phyloP scores from a whole-genome alignment of 2,888 invertebrate species.

The Ennomos quercinarius region DNA sequence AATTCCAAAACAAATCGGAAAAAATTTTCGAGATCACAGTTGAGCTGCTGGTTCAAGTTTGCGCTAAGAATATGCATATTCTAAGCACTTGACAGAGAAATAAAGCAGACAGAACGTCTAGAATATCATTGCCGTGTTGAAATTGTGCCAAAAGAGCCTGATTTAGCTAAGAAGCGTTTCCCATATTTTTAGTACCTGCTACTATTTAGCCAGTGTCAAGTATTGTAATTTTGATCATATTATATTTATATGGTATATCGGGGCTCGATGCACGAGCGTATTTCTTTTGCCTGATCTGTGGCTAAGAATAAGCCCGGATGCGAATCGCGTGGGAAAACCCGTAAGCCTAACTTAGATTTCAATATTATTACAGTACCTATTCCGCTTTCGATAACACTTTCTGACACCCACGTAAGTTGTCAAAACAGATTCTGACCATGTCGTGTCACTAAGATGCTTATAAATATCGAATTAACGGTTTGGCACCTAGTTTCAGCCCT shows the following conservation, averaged over 20 bases:
- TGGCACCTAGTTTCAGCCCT: not conserved
- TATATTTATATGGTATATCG: no score
- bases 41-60: not conserved
- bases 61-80: constrained; percentile 2
- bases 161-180: constrained; percentile 7
- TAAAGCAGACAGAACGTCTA: constrained; percentile 11
- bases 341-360: constrained; percentile 19
- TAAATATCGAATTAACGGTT: constrained; percentile 2
- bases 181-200: constrained; percentile 3
- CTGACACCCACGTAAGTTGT: constrained; percentile 19
- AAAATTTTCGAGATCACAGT: no score
- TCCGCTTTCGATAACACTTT: constrained; percentile 22
- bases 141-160: constrained; percentile 19
- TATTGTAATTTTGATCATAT: no score
- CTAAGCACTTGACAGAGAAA: constrained; percentile 16
- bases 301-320: constrained; percentile 4
- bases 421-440: constrained; percentile 17
- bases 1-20: no score
- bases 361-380: constrained; percentile 28
- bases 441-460: constrained; percentile 8
- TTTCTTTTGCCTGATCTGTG: no score
- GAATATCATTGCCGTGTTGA: constrained; percentile 20
- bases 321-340: constrained; percentile 28
- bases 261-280: no score
- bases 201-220: no score